Evolutionary conservation across 2,113 vertebrate species (phyloP).

Genomic region (Rhinolophus sinicus): DNA sequence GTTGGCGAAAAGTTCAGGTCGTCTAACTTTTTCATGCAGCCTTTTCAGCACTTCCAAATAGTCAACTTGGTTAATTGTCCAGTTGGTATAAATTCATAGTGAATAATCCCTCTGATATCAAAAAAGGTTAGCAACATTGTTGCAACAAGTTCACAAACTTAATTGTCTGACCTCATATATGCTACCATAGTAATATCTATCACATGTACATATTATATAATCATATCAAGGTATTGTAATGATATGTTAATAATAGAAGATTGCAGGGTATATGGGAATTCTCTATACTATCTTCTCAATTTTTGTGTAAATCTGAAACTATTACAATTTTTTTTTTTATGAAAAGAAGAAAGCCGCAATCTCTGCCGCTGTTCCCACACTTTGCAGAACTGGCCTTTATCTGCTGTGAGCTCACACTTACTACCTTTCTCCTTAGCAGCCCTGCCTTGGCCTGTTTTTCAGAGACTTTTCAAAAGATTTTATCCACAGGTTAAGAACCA

Average conservation of each 20-base stretch:
- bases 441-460: background rate
- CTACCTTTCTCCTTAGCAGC: background rate
- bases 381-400: slow-evolving; percentile 73
- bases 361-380: slow-evolving; percentile 75
- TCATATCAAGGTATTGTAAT: background rate
- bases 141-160: no score
- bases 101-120: no score
- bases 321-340: no score
- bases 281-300: background rate
- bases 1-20: no score
- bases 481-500: background rate
- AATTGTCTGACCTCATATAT: no score
- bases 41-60: no score
- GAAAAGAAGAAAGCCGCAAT: slow-evolving; percentile 82
- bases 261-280: background rate
- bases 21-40: no score
- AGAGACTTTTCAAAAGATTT: background rate
- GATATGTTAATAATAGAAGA: background rate
- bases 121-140: no score
- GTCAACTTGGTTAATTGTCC: no score
- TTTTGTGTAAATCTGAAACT: background rate
- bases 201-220: background rate
- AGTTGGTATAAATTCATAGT: no score
- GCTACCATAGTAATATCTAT: background rate
- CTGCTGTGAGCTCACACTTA: slow-evolving; percentile 52